These are phyloP conservation scores for Propithecus perrieri DNA, from an alignment of 2,797 vertebrate genomes.

Conservation along the genomic window DNA sequence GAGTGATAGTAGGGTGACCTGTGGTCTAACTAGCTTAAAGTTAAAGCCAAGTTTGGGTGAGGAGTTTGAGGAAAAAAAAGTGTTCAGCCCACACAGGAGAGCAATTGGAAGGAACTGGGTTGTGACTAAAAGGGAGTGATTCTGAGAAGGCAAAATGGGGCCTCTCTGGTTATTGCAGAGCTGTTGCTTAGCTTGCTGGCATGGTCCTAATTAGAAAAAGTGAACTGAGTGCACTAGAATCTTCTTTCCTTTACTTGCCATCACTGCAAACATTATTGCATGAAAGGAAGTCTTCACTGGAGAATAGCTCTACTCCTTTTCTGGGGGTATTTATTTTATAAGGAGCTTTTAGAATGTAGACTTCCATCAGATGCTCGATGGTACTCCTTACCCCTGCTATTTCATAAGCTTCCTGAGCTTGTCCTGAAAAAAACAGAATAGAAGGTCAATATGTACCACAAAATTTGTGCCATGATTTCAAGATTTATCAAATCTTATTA, in stretches of 20 bases:
- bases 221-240: neutral
- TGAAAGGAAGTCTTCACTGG: neutral
- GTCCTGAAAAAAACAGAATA: neutral
- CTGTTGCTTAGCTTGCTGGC: neutral
- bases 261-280: neutral
- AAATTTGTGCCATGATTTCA: neutral
- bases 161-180: accelerated
- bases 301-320: neutral
- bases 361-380: neutral
- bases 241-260: neutral
- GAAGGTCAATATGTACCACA: neutral
- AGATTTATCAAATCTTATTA: neutral
- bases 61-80: neutral
- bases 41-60: neutral
- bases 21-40: neutral
- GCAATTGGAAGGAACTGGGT: neutral
- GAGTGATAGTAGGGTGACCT: accelerated
- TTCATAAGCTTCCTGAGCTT: neutral
- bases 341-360: neutral
- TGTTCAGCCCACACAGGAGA: neutral
- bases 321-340: neutral
- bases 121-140: neutral
- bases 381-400: neutral
- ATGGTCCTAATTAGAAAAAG: neutral
- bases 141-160: accelerated